Percentiles rank a stretch among this genome's conserved stretches.
phyloP scores from a whole-genome alignment of 2,113 vertebrate species.

The Vulpes ferrilata region DNA sequence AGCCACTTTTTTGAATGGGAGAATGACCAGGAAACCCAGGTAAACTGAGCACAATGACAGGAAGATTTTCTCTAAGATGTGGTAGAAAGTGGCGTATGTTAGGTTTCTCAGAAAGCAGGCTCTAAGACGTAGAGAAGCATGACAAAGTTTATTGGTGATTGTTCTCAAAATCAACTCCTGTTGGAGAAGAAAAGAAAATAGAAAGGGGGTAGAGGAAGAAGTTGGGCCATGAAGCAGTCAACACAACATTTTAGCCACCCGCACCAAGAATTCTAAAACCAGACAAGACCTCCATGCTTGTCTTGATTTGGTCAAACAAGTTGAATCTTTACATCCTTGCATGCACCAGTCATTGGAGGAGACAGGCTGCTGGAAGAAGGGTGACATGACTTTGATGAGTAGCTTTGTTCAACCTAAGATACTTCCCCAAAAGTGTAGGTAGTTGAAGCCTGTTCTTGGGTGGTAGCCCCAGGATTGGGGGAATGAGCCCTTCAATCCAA shows the following conservation, averaged over 20 bases:
- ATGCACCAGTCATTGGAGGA: background rate
- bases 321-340: background rate
- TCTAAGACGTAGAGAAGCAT: background rate
- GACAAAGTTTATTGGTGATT: background rate
- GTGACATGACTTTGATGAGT: fast-evolving
- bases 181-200: background rate
- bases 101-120: background rate
- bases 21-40: background rate
- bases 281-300: background rate
- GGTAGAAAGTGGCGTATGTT: background rate
- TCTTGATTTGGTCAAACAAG: background rate
- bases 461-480: background rate
- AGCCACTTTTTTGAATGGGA: background rate
- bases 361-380: background rate
- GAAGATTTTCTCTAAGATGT: background rate
- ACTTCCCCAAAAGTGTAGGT: background rate
- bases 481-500: background rate
- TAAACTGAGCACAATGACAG: background rate
- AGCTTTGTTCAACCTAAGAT: background rate
- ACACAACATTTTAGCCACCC: background rate
- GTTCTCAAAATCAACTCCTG: background rate
- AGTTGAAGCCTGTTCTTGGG: background rate
- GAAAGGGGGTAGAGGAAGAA: fast-evolving
- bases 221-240: background rate
- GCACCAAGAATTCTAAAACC: background rate